Evolutionary conservation across 1,140 invertebrate species (phyloP).

Genomic region (Cecropterus lyciades): DNA sequence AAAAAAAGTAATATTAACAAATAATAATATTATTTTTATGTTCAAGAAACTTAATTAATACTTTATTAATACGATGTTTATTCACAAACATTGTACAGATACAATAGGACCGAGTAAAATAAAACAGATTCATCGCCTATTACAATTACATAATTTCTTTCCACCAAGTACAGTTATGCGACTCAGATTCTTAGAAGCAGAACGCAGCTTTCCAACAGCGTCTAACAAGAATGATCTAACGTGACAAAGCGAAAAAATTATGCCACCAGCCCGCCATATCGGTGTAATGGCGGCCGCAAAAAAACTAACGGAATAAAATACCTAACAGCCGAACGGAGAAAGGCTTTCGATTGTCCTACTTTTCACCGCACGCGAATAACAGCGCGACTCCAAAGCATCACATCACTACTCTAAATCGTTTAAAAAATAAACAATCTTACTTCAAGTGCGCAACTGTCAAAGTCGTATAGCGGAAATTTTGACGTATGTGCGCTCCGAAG

Average conservation of each 20-base stretch:
- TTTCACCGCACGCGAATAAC: constrained; percentile 78
- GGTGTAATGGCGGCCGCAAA: constrained; percentile 79
- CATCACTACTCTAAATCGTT: constrained; percentile 55
- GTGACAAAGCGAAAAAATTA: constrained; percentile 83
- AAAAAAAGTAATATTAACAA: too few relatives aligned
- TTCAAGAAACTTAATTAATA: not conserved
- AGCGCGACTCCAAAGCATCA: constrained; percentile 57
- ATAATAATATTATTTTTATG: not conserved
- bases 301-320: constrained; percentile 84
- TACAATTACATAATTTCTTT: constrained; percentile 78
- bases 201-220: constrained; percentile 77
- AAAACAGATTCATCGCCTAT: constrained; percentile 47
- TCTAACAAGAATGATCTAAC: constrained; percentile 84
- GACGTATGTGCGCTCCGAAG: constrained; percentile 60
- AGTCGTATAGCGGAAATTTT: constrained; percentile 63
- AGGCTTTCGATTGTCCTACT: constrained; percentile 84
- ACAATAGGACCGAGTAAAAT: constrained; percentile 22
- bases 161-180: constrained; percentile 74
- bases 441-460: constrained; percentile 57
- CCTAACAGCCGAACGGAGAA: constrained; percentile 80
- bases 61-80: not conserved
- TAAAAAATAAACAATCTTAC: constrained; percentile 65
- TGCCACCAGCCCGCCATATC: constrained; percentile 79
- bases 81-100: constrained; percentile 2
- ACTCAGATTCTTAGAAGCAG: constrained; percentile 69